phyloP scores from a whole-genome alignment of 2,888 invertebrate genomes.

The Formica aserva region DNA sequence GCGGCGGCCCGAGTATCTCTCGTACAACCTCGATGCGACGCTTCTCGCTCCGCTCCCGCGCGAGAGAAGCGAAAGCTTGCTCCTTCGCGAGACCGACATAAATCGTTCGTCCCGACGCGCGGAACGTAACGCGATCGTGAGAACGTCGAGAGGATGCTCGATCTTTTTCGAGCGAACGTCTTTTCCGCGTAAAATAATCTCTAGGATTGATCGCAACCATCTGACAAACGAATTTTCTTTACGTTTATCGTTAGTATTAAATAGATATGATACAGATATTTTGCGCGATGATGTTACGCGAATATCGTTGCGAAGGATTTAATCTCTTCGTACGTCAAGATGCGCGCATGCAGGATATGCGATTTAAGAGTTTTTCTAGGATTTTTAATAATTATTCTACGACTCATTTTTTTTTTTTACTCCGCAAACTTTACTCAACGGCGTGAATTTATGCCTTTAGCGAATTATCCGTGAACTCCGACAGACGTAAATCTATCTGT shows the following conservation, averaged over 20 bases:
- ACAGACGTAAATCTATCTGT: conserved; percentile 12
- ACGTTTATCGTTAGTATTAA: not conserved
- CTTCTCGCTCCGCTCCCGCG: not conserved
- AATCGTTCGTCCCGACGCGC: conserved; percentile 49
- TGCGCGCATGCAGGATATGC: not conserved
- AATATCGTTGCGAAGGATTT: not conserved
- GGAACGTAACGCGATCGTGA: conserved; percentile 53
- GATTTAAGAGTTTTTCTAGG: not conserved
- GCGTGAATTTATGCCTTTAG: conserved; percentile 22
- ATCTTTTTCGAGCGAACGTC: not conserved
- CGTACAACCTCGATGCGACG: conserved; percentile 9
- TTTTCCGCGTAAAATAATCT: not conserved
- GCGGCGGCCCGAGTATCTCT: conserved; percentile 22
- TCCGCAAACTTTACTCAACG: not conserved
- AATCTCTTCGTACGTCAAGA: not conserved
- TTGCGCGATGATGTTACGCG: not conserved
- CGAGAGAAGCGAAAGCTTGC: conserved; percentile 48
- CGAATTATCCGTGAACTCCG: conserved; percentile 25
- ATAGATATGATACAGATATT: not conserved
- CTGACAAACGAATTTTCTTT: not conserved
- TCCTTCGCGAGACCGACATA: conserved; percentile 45
- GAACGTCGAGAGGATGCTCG: conserved; percentile 35
- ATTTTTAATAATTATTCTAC: conserved; percentile 6
- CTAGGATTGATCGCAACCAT: conserved; percentile 9
- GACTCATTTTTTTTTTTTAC: not conserved